Percentiles rank a stretch among this genome's conserved stretches.
Evolutionary conservation across 2,888 invertebrate species (phyloP).

Genomic region (Notodonta dromedarius): DNA sequence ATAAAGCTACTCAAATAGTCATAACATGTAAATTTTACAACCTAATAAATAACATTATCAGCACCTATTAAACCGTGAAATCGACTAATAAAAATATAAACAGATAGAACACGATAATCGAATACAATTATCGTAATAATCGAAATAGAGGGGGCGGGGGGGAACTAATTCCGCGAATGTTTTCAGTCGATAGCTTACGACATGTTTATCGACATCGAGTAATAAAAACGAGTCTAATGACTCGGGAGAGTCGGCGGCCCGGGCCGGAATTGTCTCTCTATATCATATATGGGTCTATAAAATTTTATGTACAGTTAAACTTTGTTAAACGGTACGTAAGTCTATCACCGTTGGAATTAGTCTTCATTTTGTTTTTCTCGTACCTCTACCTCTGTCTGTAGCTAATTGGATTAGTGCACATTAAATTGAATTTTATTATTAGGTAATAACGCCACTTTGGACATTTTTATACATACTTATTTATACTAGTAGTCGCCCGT

Average conservation of each 20-base stretch:
- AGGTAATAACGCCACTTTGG: too few relatives aligned
- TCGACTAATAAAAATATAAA: slow-evolving; percentile 54
- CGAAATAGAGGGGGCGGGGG: slow-evolving; percentile 57
- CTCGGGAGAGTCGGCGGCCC: slow-evolving; percentile 71
- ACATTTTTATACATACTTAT: too few relatives aligned
- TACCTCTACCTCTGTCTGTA: slow-evolving; percentile 12
- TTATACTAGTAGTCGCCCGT: too few relatives aligned
- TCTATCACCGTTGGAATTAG: slow-evolving; percentile 50
- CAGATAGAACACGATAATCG: slow-evolving; percentile 57
- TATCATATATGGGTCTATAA: slow-evolving; percentile 83
- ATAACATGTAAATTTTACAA: neutral
- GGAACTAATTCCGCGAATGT: slow-evolving; percentile 78
- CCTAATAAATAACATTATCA: slow-evolving; percentile 18
- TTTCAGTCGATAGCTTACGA: slow-evolving; percentile 81
- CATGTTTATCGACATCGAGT: slow-evolving; percentile 81
- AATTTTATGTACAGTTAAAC: slow-evolving; percentile 83
- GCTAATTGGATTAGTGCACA: slow-evolving; percentile 6
- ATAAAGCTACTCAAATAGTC: neutral
- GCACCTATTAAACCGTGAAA: slow-evolving; percentile 39
- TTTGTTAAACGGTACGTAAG: slow-evolving; percentile 71
- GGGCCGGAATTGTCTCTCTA: slow-evolving; percentile 76
- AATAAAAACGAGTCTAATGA: slow-evolving; percentile 83
- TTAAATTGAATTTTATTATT: slow-evolving; percentile 9
- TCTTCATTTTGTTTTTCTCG: slow-evolving; percentile 27
- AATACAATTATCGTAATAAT: slow-evolving; percentile 74